A percentile compares a stretch with the other conserved stretches of the same genome.
Conservation (phyloP, 2,888 invertebrate genomes). For the Tupiocoris notatus region DNA sequence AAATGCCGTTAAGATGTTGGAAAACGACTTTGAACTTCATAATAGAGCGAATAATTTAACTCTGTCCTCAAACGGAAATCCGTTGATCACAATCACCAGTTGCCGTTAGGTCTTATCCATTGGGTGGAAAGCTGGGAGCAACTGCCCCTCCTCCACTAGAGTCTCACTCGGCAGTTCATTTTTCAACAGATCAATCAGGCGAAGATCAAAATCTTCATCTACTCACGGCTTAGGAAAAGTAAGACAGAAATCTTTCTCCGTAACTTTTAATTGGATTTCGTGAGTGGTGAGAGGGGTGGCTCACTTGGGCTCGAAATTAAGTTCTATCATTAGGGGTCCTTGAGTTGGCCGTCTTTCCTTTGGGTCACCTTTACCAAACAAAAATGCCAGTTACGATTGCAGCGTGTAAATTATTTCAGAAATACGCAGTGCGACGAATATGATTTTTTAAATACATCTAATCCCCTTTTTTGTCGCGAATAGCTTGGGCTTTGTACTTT, state of each 20-base stretch:
- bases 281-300: not conserved
- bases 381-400: not conserved
- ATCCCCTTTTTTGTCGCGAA: not conserved
- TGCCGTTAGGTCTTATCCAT: too few species aligned
- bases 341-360: not conserved
- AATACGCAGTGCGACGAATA: too few species aligned
- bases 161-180: slow-evolving; percentile 7
- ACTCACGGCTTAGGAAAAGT: too few species aligned
- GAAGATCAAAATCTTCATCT: slow-evolving; percentile 8
- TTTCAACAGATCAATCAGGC: slow-evolving; percentile 16
- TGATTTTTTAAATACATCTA: too few species aligned
- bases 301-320: slow-evolving; percentile 17
- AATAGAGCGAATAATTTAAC: too few species aligned
- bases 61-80: too few species aligned
- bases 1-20: too few species aligned
- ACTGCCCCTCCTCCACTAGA: too few species aligned
- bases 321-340: slow-evolving; percentile 8
- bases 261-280: slow-evolving; percentile 31
- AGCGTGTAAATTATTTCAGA: too few species aligned
- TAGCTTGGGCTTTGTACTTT: slow-evolving; percentile 74
- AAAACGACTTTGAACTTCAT: too few species aligned
- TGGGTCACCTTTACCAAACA: not conserved
- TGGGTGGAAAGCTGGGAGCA: too few species aligned
- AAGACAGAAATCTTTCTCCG: slow-evolving; percentile 15
- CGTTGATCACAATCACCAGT: not conserved